Evolutionary conservation across 2,113 vertebrate genomes (phyloP).

Genomic region (Phylloscopus trochilus): DNA sequence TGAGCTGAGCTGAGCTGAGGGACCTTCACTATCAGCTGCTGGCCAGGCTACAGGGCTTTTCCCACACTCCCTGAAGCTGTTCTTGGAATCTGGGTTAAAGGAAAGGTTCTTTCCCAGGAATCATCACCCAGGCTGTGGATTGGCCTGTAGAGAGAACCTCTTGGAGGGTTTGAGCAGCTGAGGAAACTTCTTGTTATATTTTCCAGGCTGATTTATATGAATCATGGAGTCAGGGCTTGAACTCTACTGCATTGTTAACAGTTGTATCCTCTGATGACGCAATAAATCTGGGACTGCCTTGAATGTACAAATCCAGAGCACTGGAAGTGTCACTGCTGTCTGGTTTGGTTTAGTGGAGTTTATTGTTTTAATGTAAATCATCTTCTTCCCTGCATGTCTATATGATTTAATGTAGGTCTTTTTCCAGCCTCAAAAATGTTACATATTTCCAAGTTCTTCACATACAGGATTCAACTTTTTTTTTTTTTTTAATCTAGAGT

Average conservation of each 20-base stretch:
- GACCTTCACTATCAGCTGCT: not conserved
- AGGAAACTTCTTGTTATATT: not conserved
- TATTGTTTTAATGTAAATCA: not conserved
- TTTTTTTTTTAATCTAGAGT: not conserved
- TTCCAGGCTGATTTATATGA: not conserved
- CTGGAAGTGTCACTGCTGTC: not conserved
- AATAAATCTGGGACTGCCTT: slow-evolving; percentile 18
- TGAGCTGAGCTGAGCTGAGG: not conserved
- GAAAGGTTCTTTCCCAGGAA: not conserved
- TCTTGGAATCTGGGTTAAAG: not conserved
- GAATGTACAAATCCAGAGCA: not conserved
- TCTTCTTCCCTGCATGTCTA: not conserved
- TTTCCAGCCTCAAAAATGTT: not conserved
- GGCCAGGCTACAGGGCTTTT: not conserved
- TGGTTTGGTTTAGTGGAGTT: not conserved
- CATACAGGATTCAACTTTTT: not conserved
- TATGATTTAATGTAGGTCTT: not conserved
- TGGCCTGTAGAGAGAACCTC: not conserved
- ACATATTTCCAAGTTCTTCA: not conserved
- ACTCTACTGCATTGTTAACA: not conserved
- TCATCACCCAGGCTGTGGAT: not conserved
- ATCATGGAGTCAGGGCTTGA: slow-evolving; percentile 10
- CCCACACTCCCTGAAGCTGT: not conserved
- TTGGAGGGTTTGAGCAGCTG: not conserved
- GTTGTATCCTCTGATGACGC: not conserved